phyloP scores from a whole-genome alignment of 1,140 invertebrate genomes.

The Wiebesia pumilae region DNA sequence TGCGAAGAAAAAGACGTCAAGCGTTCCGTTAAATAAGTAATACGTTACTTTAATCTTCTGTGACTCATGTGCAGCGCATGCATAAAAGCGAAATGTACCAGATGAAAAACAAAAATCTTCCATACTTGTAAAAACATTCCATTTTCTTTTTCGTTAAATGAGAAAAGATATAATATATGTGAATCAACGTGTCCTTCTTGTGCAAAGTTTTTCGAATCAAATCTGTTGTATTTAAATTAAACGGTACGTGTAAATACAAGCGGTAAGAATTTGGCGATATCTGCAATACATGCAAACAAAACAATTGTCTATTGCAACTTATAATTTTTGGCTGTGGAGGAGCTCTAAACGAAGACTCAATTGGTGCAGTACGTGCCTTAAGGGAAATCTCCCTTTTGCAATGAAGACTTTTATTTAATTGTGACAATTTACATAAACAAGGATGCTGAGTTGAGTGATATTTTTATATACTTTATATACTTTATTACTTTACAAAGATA shows the following conservation, averaged over 20 bases:
- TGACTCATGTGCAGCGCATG: conserved; percentile 38
- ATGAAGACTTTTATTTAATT: background rate
- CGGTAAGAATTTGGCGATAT: background rate
- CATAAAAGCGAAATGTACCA: background rate
- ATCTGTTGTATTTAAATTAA: conserved; percentile 11
- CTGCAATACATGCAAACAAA: background rate
- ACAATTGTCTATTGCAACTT: background rate
- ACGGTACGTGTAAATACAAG: background rate
- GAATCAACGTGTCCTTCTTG: background rate
- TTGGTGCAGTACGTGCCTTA: conserved; percentile 4
- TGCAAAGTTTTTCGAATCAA: background rate
- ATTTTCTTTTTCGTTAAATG: conserved; percentile 20
- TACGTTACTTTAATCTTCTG: conserved; percentile 27
- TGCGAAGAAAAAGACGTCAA: background rate
- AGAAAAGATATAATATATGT: conserved; percentile 30
- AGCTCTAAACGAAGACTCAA: conserved; percentile 5
- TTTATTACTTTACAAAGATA: no score
- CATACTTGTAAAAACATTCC: conserved; percentile 48
- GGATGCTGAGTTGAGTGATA: conserved; percentile 32
- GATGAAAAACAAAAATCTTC: conserved; percentile 32
- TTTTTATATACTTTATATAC: background rate
- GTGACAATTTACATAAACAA: background rate
- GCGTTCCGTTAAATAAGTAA: conserved; percentile 12
- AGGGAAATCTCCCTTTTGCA: background rate
- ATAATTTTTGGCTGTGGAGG: background rate